Conservation (phyloP, 30 jellyfish, hydroid and myxozoan genomes). For the Aurelia coerulea region DNA sequence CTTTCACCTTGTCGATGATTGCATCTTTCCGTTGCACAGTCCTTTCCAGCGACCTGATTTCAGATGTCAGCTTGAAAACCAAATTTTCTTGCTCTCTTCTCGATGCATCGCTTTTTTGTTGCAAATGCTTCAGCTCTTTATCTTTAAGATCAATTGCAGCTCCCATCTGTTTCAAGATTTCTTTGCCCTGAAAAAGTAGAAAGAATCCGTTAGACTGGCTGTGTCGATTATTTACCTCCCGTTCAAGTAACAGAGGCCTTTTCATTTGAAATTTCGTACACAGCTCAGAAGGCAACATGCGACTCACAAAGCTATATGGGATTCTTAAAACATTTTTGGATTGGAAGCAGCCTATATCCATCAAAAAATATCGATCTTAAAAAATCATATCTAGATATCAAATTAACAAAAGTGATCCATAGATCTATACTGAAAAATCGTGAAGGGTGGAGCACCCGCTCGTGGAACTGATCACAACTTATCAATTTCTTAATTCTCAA, state of each 20-base stretch:
- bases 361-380: too few species aligned
- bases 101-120: not conserved
- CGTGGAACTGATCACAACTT: too few species aligned
- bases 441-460: too few species aligned
- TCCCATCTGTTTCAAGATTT: not conserved
- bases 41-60: conserved; percentile 17
- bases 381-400: too few species aligned
- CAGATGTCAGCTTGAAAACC: conserved; percentile 6
- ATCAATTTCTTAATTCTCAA: too few species aligned
- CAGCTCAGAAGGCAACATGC: too few species aligned
- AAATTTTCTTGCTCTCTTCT: not conserved
- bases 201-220: not conserved
- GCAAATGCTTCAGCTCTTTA: not conserved
- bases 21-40: conserved; percentile 1
- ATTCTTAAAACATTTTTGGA: too few species aligned
- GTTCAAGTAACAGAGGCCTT: not conserved
- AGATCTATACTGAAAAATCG: too few species aligned
- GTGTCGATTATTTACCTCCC: not conserved
- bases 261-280: not conserved
- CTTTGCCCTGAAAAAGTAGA: conserved; percentile 19
- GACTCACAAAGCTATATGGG: too few species aligned
- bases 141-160: not conserved
- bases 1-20: not conserved
- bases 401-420: too few species aligned
- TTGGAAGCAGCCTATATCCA: too few species aligned